These are phyloP conservation scores for Pseudomugil tenellus DNA, from an alignment of 2,797 vertebrate species.

Conservation along the genomic window DNA sequence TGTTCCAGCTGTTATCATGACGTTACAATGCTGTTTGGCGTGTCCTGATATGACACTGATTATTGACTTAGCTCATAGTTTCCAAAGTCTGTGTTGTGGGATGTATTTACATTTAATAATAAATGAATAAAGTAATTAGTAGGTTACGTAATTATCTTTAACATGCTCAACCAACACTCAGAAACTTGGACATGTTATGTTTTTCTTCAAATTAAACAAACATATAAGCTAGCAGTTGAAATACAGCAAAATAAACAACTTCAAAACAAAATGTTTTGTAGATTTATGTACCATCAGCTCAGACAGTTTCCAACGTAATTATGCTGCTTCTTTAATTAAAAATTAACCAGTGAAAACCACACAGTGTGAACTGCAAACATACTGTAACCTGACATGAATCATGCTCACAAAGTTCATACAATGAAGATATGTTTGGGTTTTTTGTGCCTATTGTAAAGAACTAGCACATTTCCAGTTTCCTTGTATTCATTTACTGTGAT, in stretches of 20 bases:
- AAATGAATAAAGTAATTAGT: too few relatives aligned
- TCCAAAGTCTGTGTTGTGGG: not conserved
- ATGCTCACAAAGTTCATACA: too few relatives aligned
- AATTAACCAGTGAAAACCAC: not conserved
- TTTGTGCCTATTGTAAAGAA: not conserved
- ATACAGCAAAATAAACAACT: too few relatives aligned
- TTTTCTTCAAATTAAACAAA: too few relatives aligned
- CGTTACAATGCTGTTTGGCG: slow-evolving; percentile 11
- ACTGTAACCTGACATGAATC: not conserved
- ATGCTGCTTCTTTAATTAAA: not conserved
- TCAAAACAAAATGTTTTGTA: too few relatives aligned
- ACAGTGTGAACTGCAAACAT: not conserved
- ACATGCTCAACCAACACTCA: too few relatives aligned
- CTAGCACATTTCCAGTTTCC: not conserved
- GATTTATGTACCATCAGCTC: too few relatives aligned
- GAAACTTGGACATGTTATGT: too few relatives aligned
- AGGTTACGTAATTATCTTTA: too few relatives aligned
- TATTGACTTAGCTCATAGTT: not conserved
- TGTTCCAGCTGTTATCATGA: slow-evolving; percentile 41
- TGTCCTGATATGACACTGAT: slow-evolving; percentile 9
- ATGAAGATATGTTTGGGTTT: not conserved
- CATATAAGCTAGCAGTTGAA: too few relatives aligned
- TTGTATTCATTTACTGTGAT: not conserved
- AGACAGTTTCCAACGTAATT: not conserved
- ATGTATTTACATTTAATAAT: not conserved